A percentile compares a stretch with the other conserved stretches of the same genome.
phyloP scores from a whole-genome alignment of 2,888 invertebrate genomes.

The Meteorus colon region DNA sequence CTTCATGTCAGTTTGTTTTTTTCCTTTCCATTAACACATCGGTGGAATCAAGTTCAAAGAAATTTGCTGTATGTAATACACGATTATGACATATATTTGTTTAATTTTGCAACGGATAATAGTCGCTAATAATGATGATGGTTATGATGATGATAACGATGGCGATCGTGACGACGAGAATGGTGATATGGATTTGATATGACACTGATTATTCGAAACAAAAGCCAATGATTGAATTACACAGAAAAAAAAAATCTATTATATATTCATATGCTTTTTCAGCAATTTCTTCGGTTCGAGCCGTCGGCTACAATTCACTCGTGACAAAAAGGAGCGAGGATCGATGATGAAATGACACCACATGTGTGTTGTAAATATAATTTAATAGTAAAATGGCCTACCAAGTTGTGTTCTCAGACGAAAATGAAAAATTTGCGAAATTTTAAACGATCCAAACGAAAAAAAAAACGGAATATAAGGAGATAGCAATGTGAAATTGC shows the following conservation, averaged over 20 bases:
- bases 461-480: background rate
- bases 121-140: too few relatives aligned
- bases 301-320: background rate
- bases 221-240: background rate
- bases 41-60: background rate
- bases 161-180: too few relatives aligned
- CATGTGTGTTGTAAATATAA: constrained; percentile 43
- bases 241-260: constrained; percentile 1
- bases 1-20: constrained; percentile 5
- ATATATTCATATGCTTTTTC: constrained; percentile 25
- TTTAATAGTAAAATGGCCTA: constrained; percentile 45
- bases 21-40: background rate
- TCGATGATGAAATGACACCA: constrained; percentile 14
- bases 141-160: too few relatives aligned
- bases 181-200: background rate
- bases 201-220: background rate
- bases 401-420: constrained; percentile 42
- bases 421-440: constrained; percentile 23
- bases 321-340: background rate
- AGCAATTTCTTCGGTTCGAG: constrained; percentile 8
- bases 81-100: background rate
- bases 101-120: background rate
- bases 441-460: constrained; percentile 36
- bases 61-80: background rate
- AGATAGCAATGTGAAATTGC: background rate